Evolutionary conservation across 2,888 invertebrate genomes (phyloP).

Genomic region (Pseudolycoriella hygida): DNA sequence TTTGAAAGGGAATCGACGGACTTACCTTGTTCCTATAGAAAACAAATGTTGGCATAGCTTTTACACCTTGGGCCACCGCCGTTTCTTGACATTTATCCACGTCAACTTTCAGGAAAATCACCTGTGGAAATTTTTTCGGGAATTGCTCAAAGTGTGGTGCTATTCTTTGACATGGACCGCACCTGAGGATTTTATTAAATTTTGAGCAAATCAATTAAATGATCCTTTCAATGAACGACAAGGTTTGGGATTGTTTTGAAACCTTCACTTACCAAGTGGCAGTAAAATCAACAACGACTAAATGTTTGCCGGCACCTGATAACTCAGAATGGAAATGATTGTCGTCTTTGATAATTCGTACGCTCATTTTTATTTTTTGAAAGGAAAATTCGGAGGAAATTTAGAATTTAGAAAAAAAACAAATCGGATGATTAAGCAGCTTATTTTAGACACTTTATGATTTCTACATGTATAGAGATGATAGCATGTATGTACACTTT

Average conservation of each 20-base stretch:
- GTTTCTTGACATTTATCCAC: conserved; percentile 86
- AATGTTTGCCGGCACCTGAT: conserved; percentile 63
- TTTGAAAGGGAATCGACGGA: too few species aligned
- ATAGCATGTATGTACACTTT: too few species aligned
- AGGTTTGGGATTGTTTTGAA: background rate
- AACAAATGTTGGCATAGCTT: conserved; percentile 96
- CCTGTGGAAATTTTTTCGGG: conserved; percentile 70
- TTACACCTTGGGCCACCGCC: conserved; percentile 73
- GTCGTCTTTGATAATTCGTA: conserved; percentile 28
- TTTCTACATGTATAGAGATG: too few species aligned
- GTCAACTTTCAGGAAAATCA: conserved; percentile 75
- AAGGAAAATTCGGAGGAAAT: too few species aligned
- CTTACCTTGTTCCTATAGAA: conserved; percentile 71
- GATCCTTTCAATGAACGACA: too few species aligned
- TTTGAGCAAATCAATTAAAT: too few species aligned
- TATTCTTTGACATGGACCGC: conserved; percentile 90
- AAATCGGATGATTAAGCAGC: too few species aligned
- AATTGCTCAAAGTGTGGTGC: conserved; percentile 84
- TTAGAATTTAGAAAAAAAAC: too few species aligned
- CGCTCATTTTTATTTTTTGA: conserved; percentile 17
- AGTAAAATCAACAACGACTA: conserved; percentile 89
- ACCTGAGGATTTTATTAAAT: conserved; percentile 46
- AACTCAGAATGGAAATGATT: conserved; percentile 72
- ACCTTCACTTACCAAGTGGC: conserved; percentile 60
- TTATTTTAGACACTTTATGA: too few species aligned